Percentiles rank a stretch among this genome's conserved stretches.
phyloP scores from a whole-genome alignment of 2,797 vertebrate genomes.

The Alectoris magna region DNA sequence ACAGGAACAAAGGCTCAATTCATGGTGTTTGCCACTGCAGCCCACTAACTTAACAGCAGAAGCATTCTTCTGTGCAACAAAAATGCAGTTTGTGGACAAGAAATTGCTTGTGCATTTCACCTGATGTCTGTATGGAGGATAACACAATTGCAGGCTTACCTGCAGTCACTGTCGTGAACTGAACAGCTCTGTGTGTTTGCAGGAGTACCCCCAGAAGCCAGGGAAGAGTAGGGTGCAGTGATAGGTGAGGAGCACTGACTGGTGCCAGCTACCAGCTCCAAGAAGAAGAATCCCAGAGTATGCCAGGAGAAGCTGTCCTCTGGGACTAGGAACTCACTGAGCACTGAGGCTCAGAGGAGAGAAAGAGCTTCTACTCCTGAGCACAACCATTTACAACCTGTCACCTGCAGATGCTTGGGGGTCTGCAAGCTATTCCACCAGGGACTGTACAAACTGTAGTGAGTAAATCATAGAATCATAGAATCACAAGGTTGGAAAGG shows the following conservation, averaged over 20 bases:
- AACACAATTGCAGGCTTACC: not conserved
- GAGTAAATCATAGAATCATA: not conserved
- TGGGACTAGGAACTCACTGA: rapidly evolving
- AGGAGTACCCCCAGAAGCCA: not conserved
- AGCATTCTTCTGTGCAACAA: not conserved
- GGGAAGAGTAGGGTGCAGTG: too few species aligned
- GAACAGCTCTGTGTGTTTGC: not conserved
- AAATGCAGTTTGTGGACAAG: not conserved
- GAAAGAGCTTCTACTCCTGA: not conserved
- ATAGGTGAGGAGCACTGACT: not conserved
- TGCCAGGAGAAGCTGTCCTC: not conserved
- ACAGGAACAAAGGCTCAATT: slow-evolving; percentile 21
- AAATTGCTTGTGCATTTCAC: not conserved
- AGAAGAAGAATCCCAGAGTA: not conserved
- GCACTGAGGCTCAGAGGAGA: not conserved
- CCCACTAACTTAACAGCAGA: not conserved
- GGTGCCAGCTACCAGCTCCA: not conserved
- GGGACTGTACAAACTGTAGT: not conserved
- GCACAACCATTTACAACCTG: not conserved
- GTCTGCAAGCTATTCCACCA: not conserved
- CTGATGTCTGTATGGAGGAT: not conserved
- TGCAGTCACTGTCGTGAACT: not conserved
- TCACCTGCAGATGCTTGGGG: not conserved
- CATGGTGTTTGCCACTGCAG: rapidly evolving
- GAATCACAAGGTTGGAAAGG: too few species aligned